Conservation (phyloP, 2,113 vertebrate genomes). For the Cryptomyrus ogoouensis region DNA sequence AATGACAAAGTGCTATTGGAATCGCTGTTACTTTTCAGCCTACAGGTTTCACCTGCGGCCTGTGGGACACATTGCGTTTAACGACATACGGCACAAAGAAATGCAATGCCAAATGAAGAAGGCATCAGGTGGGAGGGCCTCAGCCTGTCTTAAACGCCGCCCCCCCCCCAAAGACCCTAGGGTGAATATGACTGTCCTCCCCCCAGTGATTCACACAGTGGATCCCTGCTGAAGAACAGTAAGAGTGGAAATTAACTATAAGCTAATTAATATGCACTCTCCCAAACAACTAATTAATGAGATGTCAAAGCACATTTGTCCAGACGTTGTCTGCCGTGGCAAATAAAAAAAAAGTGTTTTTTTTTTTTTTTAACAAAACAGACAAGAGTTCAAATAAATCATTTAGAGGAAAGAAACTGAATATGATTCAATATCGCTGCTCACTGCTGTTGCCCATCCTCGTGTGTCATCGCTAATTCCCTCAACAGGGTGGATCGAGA, state of each 20-base stretch:
- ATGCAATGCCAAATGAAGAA: not conserved
- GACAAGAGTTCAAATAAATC: slow-evolving; percentile 27
- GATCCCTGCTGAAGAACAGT: not conserved
- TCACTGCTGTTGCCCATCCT: not conserved
- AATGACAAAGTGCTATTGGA: not conserved
- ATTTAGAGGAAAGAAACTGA: slow-evolving; percentile 20
- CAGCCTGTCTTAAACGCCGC: not conserved
- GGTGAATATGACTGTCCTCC: not conserved
- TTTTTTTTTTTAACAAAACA: not conserved
- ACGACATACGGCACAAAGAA: not conserved
- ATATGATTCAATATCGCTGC: not conserved
- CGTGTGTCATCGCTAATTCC: not conserved
- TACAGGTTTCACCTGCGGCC: not conserved
- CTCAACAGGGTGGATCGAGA: not conserved
- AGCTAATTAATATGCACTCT: slow-evolving; percentile 14
- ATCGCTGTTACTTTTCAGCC: not conserved
- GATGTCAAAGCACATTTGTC: slow-evolving; percentile 11
- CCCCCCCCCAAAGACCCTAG: not conserved
- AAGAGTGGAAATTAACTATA: not conserved
- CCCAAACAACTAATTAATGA: not conserved
- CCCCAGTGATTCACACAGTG: not conserved
- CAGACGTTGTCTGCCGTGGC: not conserved
- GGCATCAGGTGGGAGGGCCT: not conserved
- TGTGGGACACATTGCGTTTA: too few relatives aligned
- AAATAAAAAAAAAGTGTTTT: not conserved